These are phyloP conservation scores for Glareola pratincola DNA, from an alignment of 2,113 vertebrate genomes.

Conservation along the genomic window DNA sequence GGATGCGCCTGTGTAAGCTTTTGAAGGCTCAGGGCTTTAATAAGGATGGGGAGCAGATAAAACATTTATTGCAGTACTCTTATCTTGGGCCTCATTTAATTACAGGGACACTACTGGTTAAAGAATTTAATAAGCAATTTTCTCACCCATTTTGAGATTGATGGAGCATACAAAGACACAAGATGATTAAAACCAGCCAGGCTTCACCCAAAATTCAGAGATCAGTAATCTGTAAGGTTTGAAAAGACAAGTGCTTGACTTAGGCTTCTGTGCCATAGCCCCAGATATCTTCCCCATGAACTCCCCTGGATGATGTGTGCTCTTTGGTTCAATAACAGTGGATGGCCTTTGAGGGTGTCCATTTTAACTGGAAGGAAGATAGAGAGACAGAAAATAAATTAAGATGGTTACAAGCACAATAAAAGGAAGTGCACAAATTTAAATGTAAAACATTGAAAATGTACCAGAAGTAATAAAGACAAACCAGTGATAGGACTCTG, in stretches of 20 bases:
- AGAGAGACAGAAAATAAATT: not conserved
- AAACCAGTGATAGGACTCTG: not conserved
- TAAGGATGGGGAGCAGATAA: not conserved
- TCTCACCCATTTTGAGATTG: constrained; percentile 8
- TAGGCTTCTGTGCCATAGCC: not conserved
- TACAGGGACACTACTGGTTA: not conserved
- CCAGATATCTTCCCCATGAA: not conserved
- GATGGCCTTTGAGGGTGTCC: not conserved
- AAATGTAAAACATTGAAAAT: constrained; percentile 48
- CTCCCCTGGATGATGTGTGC: not conserved
- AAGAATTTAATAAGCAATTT: constrained; percentile 32
- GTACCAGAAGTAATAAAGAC: constrained; percentile 54
- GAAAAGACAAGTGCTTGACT: not conserved
- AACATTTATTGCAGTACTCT: not conserved
- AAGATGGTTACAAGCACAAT: not conserved
- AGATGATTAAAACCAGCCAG: not conserved
- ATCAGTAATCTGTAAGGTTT: not conserved
- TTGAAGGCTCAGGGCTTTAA: not conserved
- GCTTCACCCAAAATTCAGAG: not conserved
- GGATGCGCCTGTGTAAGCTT: not conserved
- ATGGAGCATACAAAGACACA: not conserved
- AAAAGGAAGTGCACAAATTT: not conserved
- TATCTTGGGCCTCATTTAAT: not conserved
- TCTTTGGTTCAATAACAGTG: not conserved
- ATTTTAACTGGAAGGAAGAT: not conserved